phyloP scores from a whole-genome alignment of 2,888 invertebrate genomes.

The Lumbricus terrestris region DNA sequence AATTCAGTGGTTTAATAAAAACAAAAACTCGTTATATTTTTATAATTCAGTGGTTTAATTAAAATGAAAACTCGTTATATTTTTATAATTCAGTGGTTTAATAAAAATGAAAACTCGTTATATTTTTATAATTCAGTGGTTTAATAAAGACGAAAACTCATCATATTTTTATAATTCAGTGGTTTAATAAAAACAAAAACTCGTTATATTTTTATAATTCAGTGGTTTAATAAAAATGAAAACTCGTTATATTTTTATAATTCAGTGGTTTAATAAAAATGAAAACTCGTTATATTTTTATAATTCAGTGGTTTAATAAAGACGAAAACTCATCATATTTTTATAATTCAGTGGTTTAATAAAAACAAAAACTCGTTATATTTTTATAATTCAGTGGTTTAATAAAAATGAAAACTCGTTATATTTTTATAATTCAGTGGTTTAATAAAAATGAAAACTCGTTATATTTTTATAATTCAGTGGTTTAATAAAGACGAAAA shows the following conservation, averaged over 20 bases:
- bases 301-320: not conserved
- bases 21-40: not conserved
- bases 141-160: not conserved
- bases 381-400: not conserved
- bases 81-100: not conserved
- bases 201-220: not conserved
- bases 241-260: not conserved
- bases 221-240: not conserved
- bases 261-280: not conserved
- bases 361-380: not conserved
- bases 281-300: not conserved
- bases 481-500: not conserved
- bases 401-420: not conserved
- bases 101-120: not conserved
- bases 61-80: not conserved
- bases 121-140: not conserved
- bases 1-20: not conserved
- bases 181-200: too few relatives aligned
- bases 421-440: not conserved
- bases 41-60: not conserved
- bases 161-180: too few relatives aligned
- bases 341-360: too few relatives aligned
- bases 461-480: not conserved
- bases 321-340: too few relatives aligned
- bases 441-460: not conserved